Evolutionary conservation across 2,113 vertebrate species (phyloP).

Genomic region (Cyprinodon tularosa): DNA sequence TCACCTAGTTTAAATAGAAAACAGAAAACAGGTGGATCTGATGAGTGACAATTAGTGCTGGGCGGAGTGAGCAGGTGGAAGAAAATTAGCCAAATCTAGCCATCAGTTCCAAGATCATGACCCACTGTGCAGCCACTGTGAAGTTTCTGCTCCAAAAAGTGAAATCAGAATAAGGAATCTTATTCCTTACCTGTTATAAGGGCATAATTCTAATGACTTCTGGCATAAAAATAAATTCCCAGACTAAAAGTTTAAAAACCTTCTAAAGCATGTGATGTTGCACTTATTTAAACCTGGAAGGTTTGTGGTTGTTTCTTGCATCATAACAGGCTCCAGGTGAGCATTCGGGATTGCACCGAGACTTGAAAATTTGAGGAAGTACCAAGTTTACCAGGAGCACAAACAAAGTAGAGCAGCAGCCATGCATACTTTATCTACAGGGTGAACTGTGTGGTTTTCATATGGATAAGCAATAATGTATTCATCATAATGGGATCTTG

Average conservation of each 20-base stretch:
- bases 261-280: not conserved
- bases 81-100: too few relatives aligned
- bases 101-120: too few relatives aligned
- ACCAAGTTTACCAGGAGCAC: not conserved
- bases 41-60: too few relatives aligned
- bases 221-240: not conserved
- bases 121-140: too few relatives aligned
- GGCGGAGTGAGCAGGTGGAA: too few relatives aligned
- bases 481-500: conserved; percentile 2
- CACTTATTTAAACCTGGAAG: not conserved
- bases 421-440: not conserved
- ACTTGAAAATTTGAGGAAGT: not conserved
- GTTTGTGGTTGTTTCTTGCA: not conserved
- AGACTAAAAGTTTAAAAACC: not conserved
- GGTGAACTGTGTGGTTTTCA: not conserved
- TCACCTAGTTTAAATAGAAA: too few relatives aligned
- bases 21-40: too few relatives aligned
- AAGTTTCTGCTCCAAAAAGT: not conserved
- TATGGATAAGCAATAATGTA: conserved; percentile 7
- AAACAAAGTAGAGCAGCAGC: not conserved
- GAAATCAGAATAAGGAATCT: not conserved
- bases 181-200: too few relatives aligned
- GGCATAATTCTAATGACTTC: too few relatives aligned
- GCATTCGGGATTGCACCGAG: too few relatives aligned
- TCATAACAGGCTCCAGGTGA: not conserved